phyloP scores from a whole-genome alignment of 1,140 invertebrate species.

The Arion vulgaris region DNA sequence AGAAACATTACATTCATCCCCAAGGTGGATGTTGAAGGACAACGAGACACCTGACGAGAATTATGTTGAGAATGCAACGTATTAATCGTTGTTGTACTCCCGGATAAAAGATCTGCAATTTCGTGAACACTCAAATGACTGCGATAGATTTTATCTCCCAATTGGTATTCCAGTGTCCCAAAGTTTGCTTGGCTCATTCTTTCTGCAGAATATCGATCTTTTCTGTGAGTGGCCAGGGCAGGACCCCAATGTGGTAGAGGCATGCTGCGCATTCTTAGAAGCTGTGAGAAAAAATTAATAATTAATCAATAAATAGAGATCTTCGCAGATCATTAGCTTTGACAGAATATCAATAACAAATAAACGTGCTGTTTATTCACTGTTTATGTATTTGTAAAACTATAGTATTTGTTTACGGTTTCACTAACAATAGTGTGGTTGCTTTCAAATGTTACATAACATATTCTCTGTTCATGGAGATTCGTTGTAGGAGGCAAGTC shows the following conservation, averaged over 20 bases:
- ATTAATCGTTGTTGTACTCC: constrained; percentile 41
- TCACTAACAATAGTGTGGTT: too few species aligned
- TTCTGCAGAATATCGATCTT: constrained; percentile 42
- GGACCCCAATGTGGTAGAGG: constrained; percentile 54
- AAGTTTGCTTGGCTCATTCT: constrained; percentile 37
- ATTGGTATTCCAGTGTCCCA: constrained; percentile 37
- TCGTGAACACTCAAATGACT: constrained; percentile 21
- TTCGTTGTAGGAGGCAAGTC: too few species aligned
- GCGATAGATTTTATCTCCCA: constrained; percentile 8
- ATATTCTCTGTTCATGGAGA: too few species aligned
- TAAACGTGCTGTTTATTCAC: too few species aligned
- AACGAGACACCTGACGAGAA: constrained; percentile 26
- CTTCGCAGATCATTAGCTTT: too few species aligned
- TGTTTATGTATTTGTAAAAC: too few species aligned
- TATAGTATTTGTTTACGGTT: too few species aligned
- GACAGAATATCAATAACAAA: too few species aligned
- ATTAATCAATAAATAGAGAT: neutral
- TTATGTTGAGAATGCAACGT: constrained; percentile 18
- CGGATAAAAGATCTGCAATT: constrained; percentile 30
- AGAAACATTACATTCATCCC: too few species aligned
- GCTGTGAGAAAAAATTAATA: constrained; percentile 39
- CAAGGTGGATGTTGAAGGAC: constrained; percentile 29
- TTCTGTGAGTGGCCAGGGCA: constrained; percentile 41
- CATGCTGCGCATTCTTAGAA: constrained; percentile 45
- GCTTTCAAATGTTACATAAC: too few species aligned